These are phyloP conservation scores for Pristionchus arcanus DNA, from an alignment of 2,888 invertebrate species.

Conservation along the genomic window DNA sequence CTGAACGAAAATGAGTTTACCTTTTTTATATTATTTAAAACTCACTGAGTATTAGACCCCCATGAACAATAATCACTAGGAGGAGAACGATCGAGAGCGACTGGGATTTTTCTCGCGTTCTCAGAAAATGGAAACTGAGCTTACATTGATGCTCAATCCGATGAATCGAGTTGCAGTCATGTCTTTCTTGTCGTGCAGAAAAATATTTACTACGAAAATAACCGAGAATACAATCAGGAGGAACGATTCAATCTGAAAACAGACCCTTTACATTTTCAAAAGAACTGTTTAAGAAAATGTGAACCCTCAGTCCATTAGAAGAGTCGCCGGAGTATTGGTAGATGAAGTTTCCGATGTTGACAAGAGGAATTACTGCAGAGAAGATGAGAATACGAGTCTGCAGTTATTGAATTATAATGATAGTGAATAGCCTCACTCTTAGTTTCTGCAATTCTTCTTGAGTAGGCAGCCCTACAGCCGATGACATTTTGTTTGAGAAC, in stretches of 20 bases:
- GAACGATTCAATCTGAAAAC: neutral
- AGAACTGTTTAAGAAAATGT: neutral
- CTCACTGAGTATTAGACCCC: neutral
- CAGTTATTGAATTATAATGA: neutral
- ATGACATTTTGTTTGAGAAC: neutral
- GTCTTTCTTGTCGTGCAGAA: neutral
- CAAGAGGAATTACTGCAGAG: neutral
- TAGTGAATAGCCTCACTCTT: neutral
- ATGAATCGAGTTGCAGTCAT: neutral
- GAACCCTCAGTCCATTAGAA: neutral
- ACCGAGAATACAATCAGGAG: neutral
- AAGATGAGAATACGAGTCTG: neutral
- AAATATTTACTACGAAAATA: neutral
- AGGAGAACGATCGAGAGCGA: neutral
- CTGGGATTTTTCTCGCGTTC: neutral
- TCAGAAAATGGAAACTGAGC: neutral
- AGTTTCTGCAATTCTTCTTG: neutral
- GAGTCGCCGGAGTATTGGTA: neutral
- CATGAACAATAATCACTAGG: neutral
- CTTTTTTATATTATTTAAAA: neutral
- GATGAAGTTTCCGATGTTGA: neutral
- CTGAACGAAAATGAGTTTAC: neutral
- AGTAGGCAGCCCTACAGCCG: neutral
- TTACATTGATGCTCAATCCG: neutral
- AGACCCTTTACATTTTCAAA: neutral